Evolutionary conservation across 2,888 invertebrate species (phyloP).

Genomic region (Adelognathus sp.): DNA sequence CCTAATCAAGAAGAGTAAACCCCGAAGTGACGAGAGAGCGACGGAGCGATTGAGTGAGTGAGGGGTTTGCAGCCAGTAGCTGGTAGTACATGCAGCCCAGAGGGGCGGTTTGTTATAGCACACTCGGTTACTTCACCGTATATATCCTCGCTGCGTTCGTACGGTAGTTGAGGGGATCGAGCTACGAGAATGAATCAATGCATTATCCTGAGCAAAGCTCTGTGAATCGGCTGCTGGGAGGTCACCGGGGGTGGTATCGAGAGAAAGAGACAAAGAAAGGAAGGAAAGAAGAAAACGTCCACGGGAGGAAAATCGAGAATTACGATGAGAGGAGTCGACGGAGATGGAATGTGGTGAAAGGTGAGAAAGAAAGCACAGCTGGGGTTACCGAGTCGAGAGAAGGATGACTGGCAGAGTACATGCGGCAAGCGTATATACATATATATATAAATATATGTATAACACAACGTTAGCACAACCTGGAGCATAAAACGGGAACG

Average conservation of each 20-base stretch:
- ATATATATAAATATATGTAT: background rate
- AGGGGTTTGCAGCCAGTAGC: constrained; percentile 59
- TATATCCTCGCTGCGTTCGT: constrained; percentile 17
- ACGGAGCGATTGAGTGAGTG: constrained; percentile 58
- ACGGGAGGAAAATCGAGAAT: constrained; percentile 43
- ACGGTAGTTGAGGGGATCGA: constrained; percentile 67
- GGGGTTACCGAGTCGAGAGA: constrained; percentile 16
- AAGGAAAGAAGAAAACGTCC: constrained; percentile 10
- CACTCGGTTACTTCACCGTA: constrained; percentile 15
- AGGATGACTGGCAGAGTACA: constrained; percentile 16
- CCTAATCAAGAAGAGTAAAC: constrained; percentile 81
- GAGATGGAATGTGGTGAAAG: constrained; percentile 39
- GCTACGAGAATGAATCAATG: constrained; percentile 74
- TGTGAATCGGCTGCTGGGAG: constrained; percentile 20
- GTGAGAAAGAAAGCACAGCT: constrained; percentile 6
- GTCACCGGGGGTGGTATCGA: constrained; percentile 9
- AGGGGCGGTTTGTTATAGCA: constrained; percentile 48
- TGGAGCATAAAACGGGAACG: constrained; percentile 29
- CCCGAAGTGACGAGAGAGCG: constrained; percentile 71
- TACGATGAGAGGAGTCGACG: constrained; percentile 1
- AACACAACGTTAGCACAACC: constrained; percentile 9
- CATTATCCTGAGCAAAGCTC: constrained; percentile 70
- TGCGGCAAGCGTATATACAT: background rate
- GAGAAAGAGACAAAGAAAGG: constrained; percentile 1
- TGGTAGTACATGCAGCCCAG: constrained; percentile 11